Evolutionary conservation across 2,797 vertebrate genomes (phyloP), one percentile per base, ranked within the genome.

Genomic region (Chlorospingus semifuscus): DNA sequence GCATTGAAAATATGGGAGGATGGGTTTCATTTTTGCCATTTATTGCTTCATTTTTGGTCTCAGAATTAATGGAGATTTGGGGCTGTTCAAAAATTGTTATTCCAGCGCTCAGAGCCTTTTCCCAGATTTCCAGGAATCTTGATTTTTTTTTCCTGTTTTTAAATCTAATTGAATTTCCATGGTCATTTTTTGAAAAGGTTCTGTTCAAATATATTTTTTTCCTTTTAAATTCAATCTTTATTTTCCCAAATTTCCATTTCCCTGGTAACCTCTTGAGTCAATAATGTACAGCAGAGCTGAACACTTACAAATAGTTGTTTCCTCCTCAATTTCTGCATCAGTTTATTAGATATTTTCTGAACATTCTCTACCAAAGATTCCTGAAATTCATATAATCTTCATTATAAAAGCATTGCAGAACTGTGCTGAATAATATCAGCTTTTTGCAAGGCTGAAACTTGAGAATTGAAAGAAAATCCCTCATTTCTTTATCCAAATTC

Each of bases 11-110:
- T 76, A 15, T 2, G 41, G 65, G 41, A 79, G 77, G 55, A 11
- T 86, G 85, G 52, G 71, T 71, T 95, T 93, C 34, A 27, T 91
- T 96, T 92, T 94, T 44, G 71, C 44, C 39, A 10, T 44, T 64
- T 64, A 24, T 64, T 44, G 65, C 90, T 91, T 91, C 46, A 41
- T 59, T 96, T 93, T 94, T 93, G 52, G 22, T 75, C 42, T 76
- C 16, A 1, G 39, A 87, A 83, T 63, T 55, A 80, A n/a, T 82
- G 49, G 74, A 81, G 29, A 69, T 89, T 42, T 39, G 32, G 42
- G 22, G 8, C 56, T 85, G 53, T 93, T 94, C 61, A 19, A 17
- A 26, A 15, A 18, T 49, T 88, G n/a, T 75, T 60, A 63, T 37
- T 79, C 46, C 46, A 70, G 61, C 3, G 3, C 78, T 89, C 6